A percentile compares a stretch with the other conserved stretches of the same genome.
Evolutionary conservation across 2,888 invertebrate species (phyloP).

Genomic region (Noctuana brunneofusca): DNA sequence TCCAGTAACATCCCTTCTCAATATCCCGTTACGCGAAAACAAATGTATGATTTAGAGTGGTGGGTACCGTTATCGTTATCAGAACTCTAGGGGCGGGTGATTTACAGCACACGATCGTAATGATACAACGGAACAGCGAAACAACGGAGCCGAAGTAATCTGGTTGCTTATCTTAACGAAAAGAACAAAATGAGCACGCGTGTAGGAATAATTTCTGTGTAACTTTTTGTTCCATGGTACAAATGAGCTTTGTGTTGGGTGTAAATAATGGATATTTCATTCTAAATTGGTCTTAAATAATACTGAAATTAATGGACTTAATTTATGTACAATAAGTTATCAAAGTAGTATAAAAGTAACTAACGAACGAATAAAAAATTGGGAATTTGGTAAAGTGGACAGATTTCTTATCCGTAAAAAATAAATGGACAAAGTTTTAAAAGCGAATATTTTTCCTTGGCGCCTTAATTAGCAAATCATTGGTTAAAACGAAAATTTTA

Average conservation of each 20-base stretch:
- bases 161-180: conserved; percentile 23
- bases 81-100: conserved; percentile 65
- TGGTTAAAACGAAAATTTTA: conserved; percentile 21
- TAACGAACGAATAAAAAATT: background rate
- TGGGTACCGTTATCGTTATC: conserved; percentile 72
- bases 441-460: conserved; percentile 6
- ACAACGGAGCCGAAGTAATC: conserved; percentile 30
- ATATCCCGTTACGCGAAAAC: conserved; percentile 58
- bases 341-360: background rate
- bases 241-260: too few species aligned
- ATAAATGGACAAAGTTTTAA: conserved; percentile 16
- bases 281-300: too few species aligned
- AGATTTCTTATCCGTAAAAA: background rate
- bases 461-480: conserved; percentile 21
- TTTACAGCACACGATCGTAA: conserved; percentile 61
- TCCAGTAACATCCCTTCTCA: conserved; percentile 49
- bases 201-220: background rate
- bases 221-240: background rate
- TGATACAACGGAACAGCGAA: conserved; percentile 40
- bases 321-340: background rate
- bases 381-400: background rate
- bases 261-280: too few species aligned
- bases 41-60: conserved; percentile 76
- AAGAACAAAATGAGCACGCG: conserved; percentile 18
- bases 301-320: too few species aligned